Evolutionary conservation across 2,797 vertebrate genomes (phyloP).

Genomic region (Pseudochaenichthys georgianus): DNA sequence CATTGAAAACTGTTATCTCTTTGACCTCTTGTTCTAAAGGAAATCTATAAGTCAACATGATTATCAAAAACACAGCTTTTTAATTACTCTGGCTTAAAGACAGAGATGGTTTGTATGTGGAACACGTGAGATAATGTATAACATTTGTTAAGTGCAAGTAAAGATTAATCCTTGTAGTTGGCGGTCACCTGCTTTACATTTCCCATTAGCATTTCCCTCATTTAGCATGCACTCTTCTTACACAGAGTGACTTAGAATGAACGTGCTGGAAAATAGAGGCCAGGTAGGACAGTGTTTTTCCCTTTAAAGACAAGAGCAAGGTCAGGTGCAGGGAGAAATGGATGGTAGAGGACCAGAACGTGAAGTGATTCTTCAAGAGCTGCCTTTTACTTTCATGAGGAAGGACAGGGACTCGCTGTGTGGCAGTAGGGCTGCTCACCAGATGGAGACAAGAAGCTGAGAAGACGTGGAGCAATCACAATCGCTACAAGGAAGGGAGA

Average conservation of each 20-base stretch:
- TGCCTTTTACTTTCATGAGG: conserved; percentile 49
- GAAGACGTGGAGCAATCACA: conserved; percentile 41
- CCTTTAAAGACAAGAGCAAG: conserved; percentile 48
- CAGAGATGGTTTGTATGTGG: conserved; percentile 3
- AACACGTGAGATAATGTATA: conserved; percentile 5
- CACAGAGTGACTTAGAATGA: conserved; percentile 34
- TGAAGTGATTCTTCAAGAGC: conserved; percentile 59
- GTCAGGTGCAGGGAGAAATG: conserved; percentile 42
- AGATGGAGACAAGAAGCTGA: conserved; percentile 40
- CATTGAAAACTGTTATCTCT: conserved; percentile 37
- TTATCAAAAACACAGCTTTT: conserved; percentile 5
- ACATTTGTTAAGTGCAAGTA: conserved; percentile 14
- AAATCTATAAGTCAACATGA: conserved; percentile 45
- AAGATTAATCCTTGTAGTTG: conserved; percentile 20
- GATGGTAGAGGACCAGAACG: conserved; percentile 16
- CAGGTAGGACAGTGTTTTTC: conserved; percentile 18
- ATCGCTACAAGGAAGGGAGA: conserved; percentile 19
- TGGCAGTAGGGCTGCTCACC: conserved; percentile 11
- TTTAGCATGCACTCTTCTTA: conserved; percentile 5
- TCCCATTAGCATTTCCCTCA: conserved; percentile 34
- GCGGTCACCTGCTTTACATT: conserved; percentile 32
- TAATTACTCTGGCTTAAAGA: not conserved
- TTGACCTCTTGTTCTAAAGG: conserved; percentile 26
- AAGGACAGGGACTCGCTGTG: conserved; percentile 39
- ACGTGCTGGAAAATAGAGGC: not conserved